Percentiles rank a stretch among this genome's conserved stretches.
Conservation (phyloP, 2,888 invertebrate genomes). For the Lumbricus terrestris region DNA sequence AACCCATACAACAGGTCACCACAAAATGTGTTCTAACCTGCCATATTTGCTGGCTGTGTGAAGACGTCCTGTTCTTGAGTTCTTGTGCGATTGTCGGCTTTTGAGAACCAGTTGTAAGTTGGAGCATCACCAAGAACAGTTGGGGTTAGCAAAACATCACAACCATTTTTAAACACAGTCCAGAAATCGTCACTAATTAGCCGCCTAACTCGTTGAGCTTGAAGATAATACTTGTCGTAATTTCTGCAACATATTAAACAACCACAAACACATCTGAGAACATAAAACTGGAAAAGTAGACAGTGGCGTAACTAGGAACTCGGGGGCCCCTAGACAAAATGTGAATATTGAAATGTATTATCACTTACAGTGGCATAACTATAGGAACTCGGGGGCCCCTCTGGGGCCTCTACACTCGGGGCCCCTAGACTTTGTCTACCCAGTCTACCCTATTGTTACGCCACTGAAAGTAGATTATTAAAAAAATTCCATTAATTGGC, state of each 20-base stretch:
- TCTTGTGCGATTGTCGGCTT: conserved; percentile 78
- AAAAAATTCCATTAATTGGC: background rate
- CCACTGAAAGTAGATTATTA: no score
- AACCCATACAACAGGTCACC: background rate
- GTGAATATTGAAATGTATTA: no score
- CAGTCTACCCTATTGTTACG: no score
- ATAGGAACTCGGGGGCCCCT: no score
- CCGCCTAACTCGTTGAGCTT: conserved; percentile 84
- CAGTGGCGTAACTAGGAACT: no score
- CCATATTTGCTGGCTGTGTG: conserved; percentile 95
- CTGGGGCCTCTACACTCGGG: no score
- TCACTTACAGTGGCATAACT: no score
- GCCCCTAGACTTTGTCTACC: no score
- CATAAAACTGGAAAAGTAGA: background rate
- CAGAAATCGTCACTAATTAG: conserved; percentile 84
- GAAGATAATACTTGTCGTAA: conserved; percentile 84
- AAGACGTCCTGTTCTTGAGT: conserved; percentile 88
- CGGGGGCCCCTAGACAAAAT: no score
- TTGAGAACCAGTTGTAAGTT: conserved; percentile 71
- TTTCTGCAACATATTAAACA: conserved; percentile 66
- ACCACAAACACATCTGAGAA: background rate
- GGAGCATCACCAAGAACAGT: conserved; percentile 87
- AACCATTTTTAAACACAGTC: conserved; percentile 70
- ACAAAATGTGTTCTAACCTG: conserved; percentile 69
- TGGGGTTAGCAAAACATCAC: conserved; percentile 84